phyloP scores from a whole-genome alignment of 2,888 invertebrate species.

The Oxytorus armatus region DNA sequence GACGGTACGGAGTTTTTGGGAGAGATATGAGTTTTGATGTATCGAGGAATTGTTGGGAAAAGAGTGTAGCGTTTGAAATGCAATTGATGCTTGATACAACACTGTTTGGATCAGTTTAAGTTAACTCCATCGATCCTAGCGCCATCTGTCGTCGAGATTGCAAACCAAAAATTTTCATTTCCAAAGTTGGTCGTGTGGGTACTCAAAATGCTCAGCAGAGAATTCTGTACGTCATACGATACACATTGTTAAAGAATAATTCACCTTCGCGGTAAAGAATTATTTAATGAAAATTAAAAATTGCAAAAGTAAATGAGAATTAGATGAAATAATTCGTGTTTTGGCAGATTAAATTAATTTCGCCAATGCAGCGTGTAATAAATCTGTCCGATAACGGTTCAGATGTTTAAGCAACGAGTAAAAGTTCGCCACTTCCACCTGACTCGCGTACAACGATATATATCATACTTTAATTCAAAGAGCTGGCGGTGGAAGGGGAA shows the following conservation, averaged over 20 bases:
- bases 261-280: too few relatives aligned
- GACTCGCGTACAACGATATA: conserved; percentile 38
- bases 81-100: background rate
- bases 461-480: conserved; percentile 51
- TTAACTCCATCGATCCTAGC: too few relatives aligned
- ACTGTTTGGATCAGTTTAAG: background rate
- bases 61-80: background rate
- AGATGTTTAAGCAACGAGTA: conserved; percentile 38
- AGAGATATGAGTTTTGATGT: background rate
- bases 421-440: conserved; percentile 41
- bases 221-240: too few relatives aligned
- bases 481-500: conserved; percentile 23
- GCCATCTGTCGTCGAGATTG: too few relatives aligned
- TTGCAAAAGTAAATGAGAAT: too few relatives aligned
- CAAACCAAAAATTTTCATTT: too few relatives aligned
- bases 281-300: too few relatives aligned
- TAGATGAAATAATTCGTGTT: too few relatives aligned
- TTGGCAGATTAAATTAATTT: too few relatives aligned
- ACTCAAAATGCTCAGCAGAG: conserved; percentile 3
- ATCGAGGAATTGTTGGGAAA: background rate
- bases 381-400: conserved; percentile 11
- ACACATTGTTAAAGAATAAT: too few relatives aligned
- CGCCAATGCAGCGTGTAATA: background rate
- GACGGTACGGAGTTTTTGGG: background rate
- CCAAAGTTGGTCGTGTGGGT: too few relatives aligned